A percentile compares a stretch with the other conserved stretches of the same genome.
Evolutionary conservation across 2,888 invertebrate genomes (phyloP).

Genomic region (Erebia palarica): DNA sequence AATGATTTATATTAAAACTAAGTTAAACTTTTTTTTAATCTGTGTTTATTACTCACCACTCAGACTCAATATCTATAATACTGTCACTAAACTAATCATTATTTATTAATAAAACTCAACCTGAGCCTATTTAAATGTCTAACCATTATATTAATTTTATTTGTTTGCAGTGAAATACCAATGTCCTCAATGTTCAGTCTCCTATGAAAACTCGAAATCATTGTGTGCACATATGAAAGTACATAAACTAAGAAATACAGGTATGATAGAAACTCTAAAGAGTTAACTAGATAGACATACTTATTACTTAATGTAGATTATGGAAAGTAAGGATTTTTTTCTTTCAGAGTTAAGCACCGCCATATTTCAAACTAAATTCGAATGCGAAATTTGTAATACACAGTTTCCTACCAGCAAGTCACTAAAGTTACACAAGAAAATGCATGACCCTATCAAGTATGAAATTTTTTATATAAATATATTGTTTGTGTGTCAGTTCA

Average conservation of each 20-base stretch:
- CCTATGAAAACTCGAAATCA: constrained; percentile 79
- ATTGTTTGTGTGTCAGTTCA: too few species aligned
- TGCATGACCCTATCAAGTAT: constrained; percentile 87
- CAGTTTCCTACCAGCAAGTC: constrained; percentile 86
- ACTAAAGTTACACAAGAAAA: constrained; percentile 86
- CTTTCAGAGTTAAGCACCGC: constrained; percentile 43
- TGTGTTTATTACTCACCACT: too few species aligned
- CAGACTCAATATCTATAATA: too few species aligned
- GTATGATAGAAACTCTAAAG: constrained; percentile 43
- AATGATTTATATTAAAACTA: too few species aligned
- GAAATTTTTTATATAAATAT: constrained; percentile 46
- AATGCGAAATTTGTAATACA: constrained; percentile 86
- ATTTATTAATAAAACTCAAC: too few species aligned
- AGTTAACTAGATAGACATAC: neutral
- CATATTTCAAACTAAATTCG: constrained; percentile 52
- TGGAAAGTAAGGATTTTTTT: neutral
- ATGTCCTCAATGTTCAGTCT: constrained; percentile 74
- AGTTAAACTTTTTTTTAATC: too few species aligned
- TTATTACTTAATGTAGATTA: too few species aligned
- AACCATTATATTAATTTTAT: neutral
- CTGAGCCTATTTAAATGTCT: too few species aligned
- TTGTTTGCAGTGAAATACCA: constrained; percentile 67
- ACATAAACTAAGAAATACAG: constrained; percentile 67
- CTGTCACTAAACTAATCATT: too few species aligned
- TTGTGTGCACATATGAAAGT: constrained; percentile 84